Percentiles rank a stretch among this genome's conserved stretches.
Conservation (phyloP, 2,113 vertebrate genomes). For the Mus spicilegus region DNA sequence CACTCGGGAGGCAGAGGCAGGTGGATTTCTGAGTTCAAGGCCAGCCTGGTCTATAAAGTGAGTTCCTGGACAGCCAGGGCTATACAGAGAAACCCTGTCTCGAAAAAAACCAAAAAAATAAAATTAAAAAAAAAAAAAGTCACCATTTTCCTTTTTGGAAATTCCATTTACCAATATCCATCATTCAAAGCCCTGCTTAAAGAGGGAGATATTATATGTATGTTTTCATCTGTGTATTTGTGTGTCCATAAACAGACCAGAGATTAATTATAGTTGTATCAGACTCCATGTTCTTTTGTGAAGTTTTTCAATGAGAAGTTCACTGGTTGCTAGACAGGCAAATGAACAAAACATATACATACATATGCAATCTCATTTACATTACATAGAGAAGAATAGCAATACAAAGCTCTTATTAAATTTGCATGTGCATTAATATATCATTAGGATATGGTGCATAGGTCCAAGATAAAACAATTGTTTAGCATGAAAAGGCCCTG, state of each 20-base stretch:
- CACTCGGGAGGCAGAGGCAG: too few species aligned
- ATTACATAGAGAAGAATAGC: not conserved
- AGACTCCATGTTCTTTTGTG: not conserved
- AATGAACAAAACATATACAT: not conserved
- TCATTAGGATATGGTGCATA: not conserved
- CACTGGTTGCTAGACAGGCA: not conserved
- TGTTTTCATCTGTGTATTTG: too few species aligned
- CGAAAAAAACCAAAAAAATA: too few species aligned
- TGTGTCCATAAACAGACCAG: too few species aligned
- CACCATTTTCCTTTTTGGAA: not conserved
- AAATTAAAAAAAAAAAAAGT: too few species aligned
- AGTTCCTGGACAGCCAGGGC: too few species aligned
- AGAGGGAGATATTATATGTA: too few species aligned
- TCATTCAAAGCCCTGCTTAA: not conserved
- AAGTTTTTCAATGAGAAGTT: not conserved
- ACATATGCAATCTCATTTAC: too few species aligned
- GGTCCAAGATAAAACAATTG: rapidly evolving
- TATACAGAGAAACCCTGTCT: too few species aligned
- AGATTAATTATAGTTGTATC: not conserved
- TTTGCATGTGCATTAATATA: not conserved
- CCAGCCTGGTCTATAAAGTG: too few species aligned
- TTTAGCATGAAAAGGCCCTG: not conserved
- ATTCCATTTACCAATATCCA: not conserved
- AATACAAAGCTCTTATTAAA: not conserved
- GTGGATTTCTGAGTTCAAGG: too few species aligned